Base-by-base conservation (phyloP, 2,797 vertebrate species). In the Pelobates cultripes region DNA sequence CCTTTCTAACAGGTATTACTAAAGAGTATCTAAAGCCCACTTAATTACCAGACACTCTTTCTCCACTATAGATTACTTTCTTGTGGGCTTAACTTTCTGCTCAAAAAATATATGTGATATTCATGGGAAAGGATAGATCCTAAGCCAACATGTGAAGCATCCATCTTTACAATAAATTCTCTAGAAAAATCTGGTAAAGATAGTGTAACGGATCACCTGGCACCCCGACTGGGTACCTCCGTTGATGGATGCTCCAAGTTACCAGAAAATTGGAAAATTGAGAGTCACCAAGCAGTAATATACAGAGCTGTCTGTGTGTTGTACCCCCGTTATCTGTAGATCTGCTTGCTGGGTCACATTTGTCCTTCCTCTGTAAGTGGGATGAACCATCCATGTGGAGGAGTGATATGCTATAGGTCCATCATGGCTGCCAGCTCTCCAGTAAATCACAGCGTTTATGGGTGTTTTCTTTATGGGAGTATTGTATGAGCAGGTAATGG, bases 321-420 rank as follows among this genome's bases (percentile, higher is more conserved):
- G 44, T 17, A 71, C 43, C 43, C 3, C n/a, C 15, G 8, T 7
- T 71, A 71, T 71, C 14, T 17, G 43, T 44, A 71, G 69, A 45
- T 71, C 3, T 13, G 69, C 43, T 44, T n/a, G n/a, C 3, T 5
- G 13, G 51, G 1, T 28, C 45, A 44, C 45, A 7, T 0, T 2
- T 51, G 69, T 71, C 69, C 69, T 43, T 2, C 53, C 17, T 17
- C 2, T 44, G 42, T 80, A 80, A 28, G 8, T 40, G 51, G 71
- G 3, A 80, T 80, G 41, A 7, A 75, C 64, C 51, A 80, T 80
- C 53, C 74, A 71, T 55, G 40, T 64, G 17, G 13, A 69, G 67
- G 67, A 41, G 41, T 69, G 67, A 43, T 44, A 69, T 41, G 67
- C 67, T 5, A 43, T 41, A 2, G 67, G 42, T 43, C 67, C 67